Conservation (phyloP, 2,888 invertebrate genomes). For the Andrena hattorfiana region DNA sequence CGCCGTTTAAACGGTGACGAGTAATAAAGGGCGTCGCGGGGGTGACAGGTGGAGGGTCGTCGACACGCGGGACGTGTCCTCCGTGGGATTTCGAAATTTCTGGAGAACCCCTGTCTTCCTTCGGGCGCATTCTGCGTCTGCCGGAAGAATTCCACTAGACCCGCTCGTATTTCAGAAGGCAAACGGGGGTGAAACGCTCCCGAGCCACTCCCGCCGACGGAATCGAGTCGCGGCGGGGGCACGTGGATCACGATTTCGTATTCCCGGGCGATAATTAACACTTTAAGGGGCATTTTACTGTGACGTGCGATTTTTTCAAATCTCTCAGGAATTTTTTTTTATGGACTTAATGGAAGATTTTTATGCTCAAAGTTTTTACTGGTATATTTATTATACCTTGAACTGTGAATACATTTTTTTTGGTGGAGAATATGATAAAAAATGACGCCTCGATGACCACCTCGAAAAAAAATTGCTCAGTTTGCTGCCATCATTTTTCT, state of each 20-base stretch:
- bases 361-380: too few species aligned
- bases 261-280: constrained; percentile 41
- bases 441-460: too few species aligned
- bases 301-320: too few species aligned
- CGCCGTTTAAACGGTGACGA: constrained; percentile 65
- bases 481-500: too few species aligned
- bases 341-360: too few species aligned
- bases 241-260: constrained; percentile 22
- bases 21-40: constrained; percentile 59
- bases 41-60: constrained; percentile 48
- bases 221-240: neutral
- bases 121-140: neutral
- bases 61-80: constrained; percentile 49
- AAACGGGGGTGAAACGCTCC: neutral
- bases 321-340: too few species aligned
- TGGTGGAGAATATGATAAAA: too few species aligned
- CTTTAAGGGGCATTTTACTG: neutral
- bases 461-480: too few species aligned
- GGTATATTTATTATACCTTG: too few species aligned
- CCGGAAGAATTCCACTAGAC: too few species aligned
- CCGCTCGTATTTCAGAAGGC: neutral
- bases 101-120: neutral
- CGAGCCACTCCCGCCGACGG: neutral
- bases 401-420: too few species aligned
- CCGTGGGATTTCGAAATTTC: constrained; percentile 35